A percentile compares a stretch with the other conserved stretches of the same genome.
Evolutionary conservation across 2,797 vertebrate genomes (phyloP).

Genomic region (Gymnothorax reevesii): DNA sequence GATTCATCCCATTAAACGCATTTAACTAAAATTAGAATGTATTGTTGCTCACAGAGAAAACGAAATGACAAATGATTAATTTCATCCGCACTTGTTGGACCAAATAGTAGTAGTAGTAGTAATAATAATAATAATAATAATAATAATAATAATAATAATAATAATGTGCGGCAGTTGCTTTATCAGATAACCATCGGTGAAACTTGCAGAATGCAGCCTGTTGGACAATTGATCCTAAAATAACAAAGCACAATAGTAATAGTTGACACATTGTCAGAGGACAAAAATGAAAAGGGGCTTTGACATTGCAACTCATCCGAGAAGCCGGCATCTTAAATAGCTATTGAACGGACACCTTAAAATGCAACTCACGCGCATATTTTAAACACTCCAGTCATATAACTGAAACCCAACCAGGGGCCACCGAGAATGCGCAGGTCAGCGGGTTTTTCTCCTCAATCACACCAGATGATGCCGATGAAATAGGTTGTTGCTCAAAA

Average conservation of each 20-base stretch:
- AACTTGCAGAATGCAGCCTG: conserved; percentile 1
- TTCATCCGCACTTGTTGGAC: not conserved
- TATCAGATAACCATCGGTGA: not conserved
- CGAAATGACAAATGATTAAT: not conserved
- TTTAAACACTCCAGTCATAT: conserved; percentile 43
- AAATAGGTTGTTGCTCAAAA: conserved; percentile 24
- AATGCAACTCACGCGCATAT: conserved; percentile 64
- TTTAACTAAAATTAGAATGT: not conserved
- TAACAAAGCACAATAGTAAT: too few species aligned
- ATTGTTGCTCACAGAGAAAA: not conserved
- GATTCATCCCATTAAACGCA: not conserved
- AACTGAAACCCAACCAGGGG: conserved; percentile 38
- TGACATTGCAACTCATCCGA: conserved; percentile 21
- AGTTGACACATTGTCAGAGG: not conserved
- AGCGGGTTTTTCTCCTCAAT: conserved; percentile 31
- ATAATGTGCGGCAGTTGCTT: not conserved
- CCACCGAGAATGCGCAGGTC: conserved; percentile 52
- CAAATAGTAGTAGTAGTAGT: not conserved
- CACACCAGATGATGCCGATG: conserved; percentile 20
- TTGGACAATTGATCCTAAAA: not conserved
- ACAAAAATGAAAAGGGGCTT: not conserved
- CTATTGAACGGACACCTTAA: conserved; percentile 48
- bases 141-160: not conserved
- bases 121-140: not conserved
- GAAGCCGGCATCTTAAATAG: conserved; percentile 28